A percentile compares a stretch with the other conserved stretches of the same genome.
phyloP scores from a whole-genome alignment of 2,888 invertebrate genomes.

The Stenoptilia bipunctidactyla region DNA sequence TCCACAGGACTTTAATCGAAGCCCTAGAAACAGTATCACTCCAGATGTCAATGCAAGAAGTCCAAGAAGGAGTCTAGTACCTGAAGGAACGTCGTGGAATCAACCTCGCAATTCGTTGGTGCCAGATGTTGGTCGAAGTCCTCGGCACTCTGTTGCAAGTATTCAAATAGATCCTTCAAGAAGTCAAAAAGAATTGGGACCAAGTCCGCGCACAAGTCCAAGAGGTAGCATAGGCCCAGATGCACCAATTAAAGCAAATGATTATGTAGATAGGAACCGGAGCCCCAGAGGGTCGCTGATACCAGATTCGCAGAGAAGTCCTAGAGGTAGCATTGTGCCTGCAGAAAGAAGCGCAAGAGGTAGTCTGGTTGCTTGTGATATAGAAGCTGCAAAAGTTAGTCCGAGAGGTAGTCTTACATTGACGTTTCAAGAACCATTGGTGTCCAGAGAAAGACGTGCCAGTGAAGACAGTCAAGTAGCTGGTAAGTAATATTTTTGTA shows the following conservation, averaged over 20 bases:
- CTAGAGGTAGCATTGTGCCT: constrained; percentile 73
- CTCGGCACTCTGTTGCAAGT: constrained; percentile 69
- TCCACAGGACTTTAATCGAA: constrained; percentile 67
- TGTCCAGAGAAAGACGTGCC: constrained; percentile 65
- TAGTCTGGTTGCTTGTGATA: constrained; percentile 45
- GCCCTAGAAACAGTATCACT: constrained; percentile 61
- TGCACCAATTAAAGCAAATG: constrained; percentile 48
- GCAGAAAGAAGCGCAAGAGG: constrained; percentile 60
- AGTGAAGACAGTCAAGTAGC: constrained; percentile 71
- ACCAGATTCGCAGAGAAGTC: constrained; percentile 69
- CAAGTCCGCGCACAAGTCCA: constrained; percentile 69
- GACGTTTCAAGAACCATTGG: constrained; percentile 73
- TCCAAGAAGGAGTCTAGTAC: constrained; percentile 73
- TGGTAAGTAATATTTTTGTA: too few species aligned
- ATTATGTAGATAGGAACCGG: constrained; percentile 50
- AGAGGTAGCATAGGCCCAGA: constrained; percentile 69
- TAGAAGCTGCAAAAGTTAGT: constrained; percentile 52
- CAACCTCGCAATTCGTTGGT: constrained; percentile 73
- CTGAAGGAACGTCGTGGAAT: constrained; percentile 66
- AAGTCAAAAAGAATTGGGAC: constrained; percentile 57
- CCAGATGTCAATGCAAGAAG: constrained; percentile 63
- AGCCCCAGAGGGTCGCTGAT: constrained; percentile 74
- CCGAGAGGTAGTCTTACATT: constrained; percentile 73
- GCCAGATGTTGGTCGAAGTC: constrained; percentile 71
- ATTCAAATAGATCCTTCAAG: constrained; percentile 56